phyloP scores from a whole-genome alignment of 64 coral and sea anemone species.

The Dendrophyllia cribrosa region DNA sequence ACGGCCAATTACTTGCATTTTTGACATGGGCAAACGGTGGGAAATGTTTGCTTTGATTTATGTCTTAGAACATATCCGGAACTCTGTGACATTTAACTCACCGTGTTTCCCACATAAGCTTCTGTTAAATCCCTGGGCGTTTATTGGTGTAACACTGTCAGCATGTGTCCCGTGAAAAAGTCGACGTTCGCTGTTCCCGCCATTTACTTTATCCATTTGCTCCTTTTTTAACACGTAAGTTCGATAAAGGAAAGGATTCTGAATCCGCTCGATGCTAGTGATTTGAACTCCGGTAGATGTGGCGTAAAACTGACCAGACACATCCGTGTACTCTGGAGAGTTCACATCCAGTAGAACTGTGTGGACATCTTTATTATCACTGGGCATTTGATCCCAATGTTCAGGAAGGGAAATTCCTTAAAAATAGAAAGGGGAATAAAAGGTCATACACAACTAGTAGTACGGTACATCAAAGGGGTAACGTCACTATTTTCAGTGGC shows the following conservation, averaged over 20 bases:
- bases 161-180: constrained; percentile 52
- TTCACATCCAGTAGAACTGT: not conserved
- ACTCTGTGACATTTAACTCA: not conserved
- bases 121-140: constrained; percentile 48
- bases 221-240: constrained; percentile 30
- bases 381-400: constrained; percentile 39
- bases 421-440: too few species aligned
- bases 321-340: constrained; percentile 15
- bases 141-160: constrained; percentile 16
- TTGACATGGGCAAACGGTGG: too few species aligned
- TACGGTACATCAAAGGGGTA: too few species aligned
- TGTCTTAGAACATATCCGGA: not conserved
- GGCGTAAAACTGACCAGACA: not conserved
- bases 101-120: constrained; percentile 33
- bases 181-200: constrained; percentile 10
- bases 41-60: too few species aligned
- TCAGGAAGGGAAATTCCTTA: constrained; percentile 12
- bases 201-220: constrained; percentile 53
- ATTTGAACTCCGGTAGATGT: not conserved
- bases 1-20: too few species aligned
- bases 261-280: constrained; percentile 31
- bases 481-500: too few species aligned
- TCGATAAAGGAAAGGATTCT: constrained; percentile 55
- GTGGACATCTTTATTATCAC: not conserved
- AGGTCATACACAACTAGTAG: too few species aligned